These are phyloP conservation scores for Lepidurus packardi DNA, from an alignment of 1,140 invertebrate species.

Conservation along the genomic window DNA sequence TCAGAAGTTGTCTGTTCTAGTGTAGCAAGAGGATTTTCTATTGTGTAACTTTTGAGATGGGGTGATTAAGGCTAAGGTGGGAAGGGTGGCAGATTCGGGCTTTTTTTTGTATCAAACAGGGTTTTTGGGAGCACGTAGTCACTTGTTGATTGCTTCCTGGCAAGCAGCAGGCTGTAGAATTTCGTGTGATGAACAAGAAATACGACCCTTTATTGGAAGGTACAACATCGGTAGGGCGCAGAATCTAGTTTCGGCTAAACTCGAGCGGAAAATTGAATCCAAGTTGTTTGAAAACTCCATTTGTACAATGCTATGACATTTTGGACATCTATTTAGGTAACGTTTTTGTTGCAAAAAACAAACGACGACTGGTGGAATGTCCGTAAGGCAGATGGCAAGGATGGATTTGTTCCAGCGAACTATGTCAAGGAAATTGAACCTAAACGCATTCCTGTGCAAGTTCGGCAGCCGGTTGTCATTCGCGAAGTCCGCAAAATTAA, in stretches of 20 bases:
- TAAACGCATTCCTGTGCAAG: constrained; percentile 71
- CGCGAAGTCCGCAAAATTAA: constrained; percentile 76
- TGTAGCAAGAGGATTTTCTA: no score
- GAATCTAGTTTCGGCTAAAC: not conserved
- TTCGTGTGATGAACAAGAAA: no score
- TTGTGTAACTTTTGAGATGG: no score
- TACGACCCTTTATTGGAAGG: no score
- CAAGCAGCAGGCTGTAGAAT: not conserved
- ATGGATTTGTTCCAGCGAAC: constrained; percentile 96
- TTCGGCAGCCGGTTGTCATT: constrained; percentile 75
- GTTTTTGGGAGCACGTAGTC: not conserved
- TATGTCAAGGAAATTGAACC: constrained; percentile 92
- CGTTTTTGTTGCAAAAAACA: constrained; percentile 89
- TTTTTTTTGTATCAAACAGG: no score
- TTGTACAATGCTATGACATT: not conserved
- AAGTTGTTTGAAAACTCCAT: not conserved
- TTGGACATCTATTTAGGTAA: constrained; percentile 50
- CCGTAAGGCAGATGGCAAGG: constrained; percentile 77
- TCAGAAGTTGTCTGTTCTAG: no score
- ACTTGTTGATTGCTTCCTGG: not conserved
- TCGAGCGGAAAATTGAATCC: not conserved
- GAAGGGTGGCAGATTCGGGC: no score
- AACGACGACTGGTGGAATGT: constrained; percentile 99
- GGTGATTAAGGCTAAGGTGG: no score
- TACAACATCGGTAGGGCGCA: not conserved